Evolutionary conservation across 2,113 vertebrate species (phyloP).

Genomic region (Istiophorus platypterus): DNA sequence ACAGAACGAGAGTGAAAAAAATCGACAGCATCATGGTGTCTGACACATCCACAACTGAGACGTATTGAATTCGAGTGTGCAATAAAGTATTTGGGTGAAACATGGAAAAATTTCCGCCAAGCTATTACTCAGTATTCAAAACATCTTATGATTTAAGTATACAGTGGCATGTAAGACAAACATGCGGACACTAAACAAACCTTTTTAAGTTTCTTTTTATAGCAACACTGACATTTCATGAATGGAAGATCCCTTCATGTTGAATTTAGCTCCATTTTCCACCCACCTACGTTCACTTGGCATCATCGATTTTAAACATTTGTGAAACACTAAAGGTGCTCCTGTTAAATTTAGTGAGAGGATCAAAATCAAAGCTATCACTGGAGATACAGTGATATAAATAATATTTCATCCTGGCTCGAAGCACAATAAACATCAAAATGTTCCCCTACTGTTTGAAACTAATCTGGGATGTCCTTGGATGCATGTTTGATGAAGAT

Average conservation of each 20-base stretch:
- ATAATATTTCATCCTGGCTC: conserved; percentile 28
- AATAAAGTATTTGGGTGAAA: conserved; percentile 32
- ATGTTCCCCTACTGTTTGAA: conserved; percentile 11
- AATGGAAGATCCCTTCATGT: conserved; percentile 24
- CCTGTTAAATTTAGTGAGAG: conserved; percentile 32
- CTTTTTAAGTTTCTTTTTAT: conserved; percentile 36
- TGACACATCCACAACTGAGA: conserved; percentile 3
- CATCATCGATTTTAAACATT: conserved; percentile 32
- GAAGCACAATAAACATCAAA: conserved; percentile 21
- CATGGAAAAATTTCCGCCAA: conserved; percentile 22
- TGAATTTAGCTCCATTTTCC: conserved; percentile 18
- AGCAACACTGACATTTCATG: conserved; percentile 40
- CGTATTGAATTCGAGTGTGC: conserved; percentile 39
- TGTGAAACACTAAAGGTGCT: conserved; percentile 37
- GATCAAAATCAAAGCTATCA: conserved; percentile 21
- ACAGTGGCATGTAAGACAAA: conserved; percentile 57
- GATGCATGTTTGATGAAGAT: conserved; percentile 17
- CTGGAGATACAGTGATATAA: conserved; percentile 26
- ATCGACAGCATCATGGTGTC: conserved; percentile 42
- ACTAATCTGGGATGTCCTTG: conserved; percentile 12
- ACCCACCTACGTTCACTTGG: conserved; percentile 4
- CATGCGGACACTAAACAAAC: conserved; percentile 65
- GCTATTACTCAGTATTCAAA: conserved; percentile 19
- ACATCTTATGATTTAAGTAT: conserved; percentile 31
- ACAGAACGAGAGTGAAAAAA: conserved; percentile 28